A percentile compares a stretch with the other conserved stretches of the same genome.
phyloP scores from a whole-genome alignment of 2,888 invertebrate species.

The Andrena bucephala region DNA sequence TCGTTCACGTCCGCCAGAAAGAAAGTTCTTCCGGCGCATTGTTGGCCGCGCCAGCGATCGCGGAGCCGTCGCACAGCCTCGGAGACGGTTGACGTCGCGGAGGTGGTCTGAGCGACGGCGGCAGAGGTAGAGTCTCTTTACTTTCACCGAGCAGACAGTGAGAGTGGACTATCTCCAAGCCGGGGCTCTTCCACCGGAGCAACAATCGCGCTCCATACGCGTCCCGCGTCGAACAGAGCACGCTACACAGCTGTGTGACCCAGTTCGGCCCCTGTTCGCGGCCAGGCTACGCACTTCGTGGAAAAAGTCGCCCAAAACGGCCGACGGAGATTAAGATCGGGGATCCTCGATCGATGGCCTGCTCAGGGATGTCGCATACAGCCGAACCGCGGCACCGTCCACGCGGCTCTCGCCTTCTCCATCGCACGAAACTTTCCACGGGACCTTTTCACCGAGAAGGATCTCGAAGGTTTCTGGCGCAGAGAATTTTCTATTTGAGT shows the following conservation, averaged over 20 bases:
- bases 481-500: too few species aligned
- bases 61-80: background rate
- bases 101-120: constrained; percentile 10
- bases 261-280: constrained; percentile 27
- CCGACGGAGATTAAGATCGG: constrained; percentile 24
- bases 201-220: constrained; percentile 31
- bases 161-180: constrained; percentile 73
- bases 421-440: background rate
- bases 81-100: constrained; percentile 6
- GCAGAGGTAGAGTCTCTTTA: constrained; percentile 72
- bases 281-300: background rate
- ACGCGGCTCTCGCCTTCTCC: background rate
- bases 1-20: constrained; percentile 2
- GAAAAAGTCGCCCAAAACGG: constrained; percentile 18
- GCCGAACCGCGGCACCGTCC: background rate
- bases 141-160: constrained; percentile 76
- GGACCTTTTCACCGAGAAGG: background rate
- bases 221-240: background rate
- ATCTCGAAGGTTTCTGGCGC: too few species aligned
- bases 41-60: constrained; percentile 9
- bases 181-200: constrained; percentile 27
- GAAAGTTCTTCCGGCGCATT: constrained; percentile 54
- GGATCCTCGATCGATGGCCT: background rate
- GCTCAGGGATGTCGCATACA: background rate
- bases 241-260: constrained; percentile 13